Percentiles rank a stretch among this genome's conserved stretches.
Evolutionary conservation across 1,140 invertebrate genomes (phyloP).

Genomic region (Lutraria rhynchaena): DNA sequence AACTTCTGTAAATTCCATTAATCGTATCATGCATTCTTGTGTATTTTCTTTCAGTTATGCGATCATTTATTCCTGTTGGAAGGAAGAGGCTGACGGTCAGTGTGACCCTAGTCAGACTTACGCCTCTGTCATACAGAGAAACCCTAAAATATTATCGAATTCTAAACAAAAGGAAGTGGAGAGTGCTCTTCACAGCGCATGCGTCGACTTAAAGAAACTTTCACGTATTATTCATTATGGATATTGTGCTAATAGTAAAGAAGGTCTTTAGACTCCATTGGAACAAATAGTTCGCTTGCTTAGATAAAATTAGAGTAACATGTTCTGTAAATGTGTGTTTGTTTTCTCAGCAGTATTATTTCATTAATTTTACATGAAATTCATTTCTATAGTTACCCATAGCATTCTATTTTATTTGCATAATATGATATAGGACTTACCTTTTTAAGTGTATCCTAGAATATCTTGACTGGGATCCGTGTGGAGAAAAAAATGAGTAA

Average conservation of each 20-base stretch:
- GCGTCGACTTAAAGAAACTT: slow-evolving; percentile 39
- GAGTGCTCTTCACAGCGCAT: slow-evolving; percentile 17
- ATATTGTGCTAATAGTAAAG: slow-evolving; percentile 37
- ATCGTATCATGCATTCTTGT: neutral
- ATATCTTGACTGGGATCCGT: too few relatives aligned
- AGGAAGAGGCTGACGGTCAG: neutral
- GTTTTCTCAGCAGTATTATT: too few relatives aligned
- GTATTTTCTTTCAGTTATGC: slow-evolving; percentile 47
- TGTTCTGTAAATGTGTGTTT: too few relatives aligned
- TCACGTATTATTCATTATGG: slow-evolving; percentile 39
- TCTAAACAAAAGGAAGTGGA: slow-evolving; percentile 11
- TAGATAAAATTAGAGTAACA: too few relatives aligned
- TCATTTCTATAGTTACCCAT: too few relatives aligned
- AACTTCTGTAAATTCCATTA: neutral
- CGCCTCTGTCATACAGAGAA: slow-evolving; percentile 28
- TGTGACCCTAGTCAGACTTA: slow-evolving; percentile 38
- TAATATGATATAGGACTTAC: too few relatives aligned
- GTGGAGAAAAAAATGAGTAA: too few relatives aligned
- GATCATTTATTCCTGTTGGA: slow-evolving; percentile 56
- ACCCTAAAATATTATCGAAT: slow-evolving; percentile 7
- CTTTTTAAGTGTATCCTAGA: too few relatives aligned
- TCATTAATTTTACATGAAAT: too few relatives aligned
- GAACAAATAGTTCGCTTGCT: too few relatives aligned
- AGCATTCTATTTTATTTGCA: too few relatives aligned
- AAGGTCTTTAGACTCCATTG: slow-evolving; percentile 33